Conservation (phyloP, 1,140 invertebrate species). For the Cheumatopsyche charites region DNA sequence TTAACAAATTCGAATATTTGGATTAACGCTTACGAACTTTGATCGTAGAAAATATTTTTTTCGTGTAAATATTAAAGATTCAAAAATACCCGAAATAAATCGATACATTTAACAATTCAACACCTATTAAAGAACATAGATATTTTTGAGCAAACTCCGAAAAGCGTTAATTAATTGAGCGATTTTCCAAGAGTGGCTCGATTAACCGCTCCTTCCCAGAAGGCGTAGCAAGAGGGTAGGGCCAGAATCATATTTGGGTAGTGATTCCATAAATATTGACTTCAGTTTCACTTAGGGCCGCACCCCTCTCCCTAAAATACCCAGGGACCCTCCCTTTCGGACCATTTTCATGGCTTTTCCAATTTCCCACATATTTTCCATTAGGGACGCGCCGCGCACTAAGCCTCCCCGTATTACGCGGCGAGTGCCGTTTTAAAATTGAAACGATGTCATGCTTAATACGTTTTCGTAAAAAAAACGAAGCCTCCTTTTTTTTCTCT, state of each 20-base stretch:
- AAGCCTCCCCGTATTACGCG: constrained; percentile 7
- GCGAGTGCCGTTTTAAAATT: constrained; percentile 22
- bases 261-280: constrained; percentile 37
- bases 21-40: no score
- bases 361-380: constrained; percentile 33
- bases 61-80: no score
- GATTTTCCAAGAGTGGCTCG: not conserved
- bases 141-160: no score
- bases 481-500: no score
- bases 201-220: constrained; percentile 16
- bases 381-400: constrained; percentile 1
- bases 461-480: no score
- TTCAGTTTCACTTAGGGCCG: constrained; percentile 19
- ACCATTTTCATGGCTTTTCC: constrained; percentile 20
- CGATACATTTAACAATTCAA: no score
- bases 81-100: no score
- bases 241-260: constrained; percentile 22
- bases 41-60: no score
- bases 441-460: no score
- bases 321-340: not conserved
- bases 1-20: no score
- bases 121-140: no score
- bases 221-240: not conserved
- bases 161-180: no score
- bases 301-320: not conserved